Evolutionary conservation across 2,888 invertebrate genomes (phyloP).

Genomic region (Acleris emargana): DNA sequence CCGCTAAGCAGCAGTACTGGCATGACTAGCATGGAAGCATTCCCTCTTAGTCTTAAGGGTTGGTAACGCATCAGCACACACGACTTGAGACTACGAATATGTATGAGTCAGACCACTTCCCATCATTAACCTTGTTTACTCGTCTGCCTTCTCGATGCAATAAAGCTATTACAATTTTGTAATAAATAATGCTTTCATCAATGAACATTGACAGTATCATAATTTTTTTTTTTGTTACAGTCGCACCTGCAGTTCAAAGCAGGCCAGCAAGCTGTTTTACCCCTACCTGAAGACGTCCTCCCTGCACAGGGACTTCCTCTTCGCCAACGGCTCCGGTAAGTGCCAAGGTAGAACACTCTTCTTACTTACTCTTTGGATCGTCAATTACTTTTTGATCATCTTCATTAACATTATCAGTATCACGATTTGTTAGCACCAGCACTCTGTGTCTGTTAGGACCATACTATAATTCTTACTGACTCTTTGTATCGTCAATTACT

Average conservation of each 20-base stretch:
- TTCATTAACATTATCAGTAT: not conserved
- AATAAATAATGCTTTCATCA: too few species aligned
- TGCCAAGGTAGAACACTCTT: constrained; percentile 33
- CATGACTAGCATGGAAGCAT: too few species aligned
- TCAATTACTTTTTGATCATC: not conserved
- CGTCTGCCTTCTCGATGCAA: too few species aligned
- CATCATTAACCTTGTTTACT: too few species aligned
- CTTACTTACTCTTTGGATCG: constrained; percentile 1
- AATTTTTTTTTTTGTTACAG: constrained; percentile 49
- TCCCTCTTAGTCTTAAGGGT: too few species aligned
- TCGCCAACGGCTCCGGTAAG: constrained; percentile 84
- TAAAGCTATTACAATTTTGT: too few species aligned
- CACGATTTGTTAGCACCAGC: not conserved
- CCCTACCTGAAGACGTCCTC: constrained; percentile 84
- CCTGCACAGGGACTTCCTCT: constrained; percentile 83
- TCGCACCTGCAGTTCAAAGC: constrained; percentile 57
- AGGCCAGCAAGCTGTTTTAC: constrained; percentile 83
- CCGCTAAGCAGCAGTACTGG: too few species aligned
- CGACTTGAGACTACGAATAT: too few species aligned
- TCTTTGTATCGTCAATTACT: not conserved
- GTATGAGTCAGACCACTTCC: too few species aligned
- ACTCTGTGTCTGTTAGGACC: too few species aligned
- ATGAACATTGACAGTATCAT: not conserved
- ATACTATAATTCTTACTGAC: constrained; percentile 2
- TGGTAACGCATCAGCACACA: too few species aligned